phyloP scores from a whole-genome alignment of 2,888 invertebrate species.

The Erebia ligea region DNA sequence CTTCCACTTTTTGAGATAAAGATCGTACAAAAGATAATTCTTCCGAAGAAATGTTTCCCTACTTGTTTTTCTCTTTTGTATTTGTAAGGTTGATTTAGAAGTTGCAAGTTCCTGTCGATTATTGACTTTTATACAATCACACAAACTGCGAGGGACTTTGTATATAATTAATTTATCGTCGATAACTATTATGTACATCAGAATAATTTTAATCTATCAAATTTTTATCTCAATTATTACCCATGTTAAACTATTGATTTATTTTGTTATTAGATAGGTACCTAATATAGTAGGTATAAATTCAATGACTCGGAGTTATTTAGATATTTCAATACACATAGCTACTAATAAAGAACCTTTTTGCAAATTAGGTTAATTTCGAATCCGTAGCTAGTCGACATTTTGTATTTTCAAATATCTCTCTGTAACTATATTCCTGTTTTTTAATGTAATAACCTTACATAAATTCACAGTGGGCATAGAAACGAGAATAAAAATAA shows the following conservation, averaged over 20 bases:
- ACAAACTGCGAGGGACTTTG: conserved; percentile 7
- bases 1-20: conserved; percentile 25
- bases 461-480: not conserved
- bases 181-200: not conserved
- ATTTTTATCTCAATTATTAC: too few relatives aligned
- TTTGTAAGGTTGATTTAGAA: conserved; percentile 12
- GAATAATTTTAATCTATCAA: not conserved
- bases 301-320: not conserved
- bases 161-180: not conserved
- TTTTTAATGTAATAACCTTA: not conserved
- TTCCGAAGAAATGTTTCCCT: conserved; percentile 1
- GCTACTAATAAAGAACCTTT: too few relatives aligned
- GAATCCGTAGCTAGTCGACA: too few relatives aligned
- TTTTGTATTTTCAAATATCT: too few relatives aligned
- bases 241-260: too few relatives aligned
- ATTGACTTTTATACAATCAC: conserved; percentile 15
- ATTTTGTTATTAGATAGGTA: too few relatives aligned
- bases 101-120: conserved; percentile 9
- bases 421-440: not conserved
- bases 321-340: too few relatives aligned
- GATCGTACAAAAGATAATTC: conserved; percentile 19
- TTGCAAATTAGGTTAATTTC: too few relatives aligned
- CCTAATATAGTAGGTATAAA: too few relatives aligned
- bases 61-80: conserved; percentile 12
- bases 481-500: conserved; percentile 9